Conservation (phyloP, 2,113 vertebrate species). For the Gavialis gangeticus region DNA sequence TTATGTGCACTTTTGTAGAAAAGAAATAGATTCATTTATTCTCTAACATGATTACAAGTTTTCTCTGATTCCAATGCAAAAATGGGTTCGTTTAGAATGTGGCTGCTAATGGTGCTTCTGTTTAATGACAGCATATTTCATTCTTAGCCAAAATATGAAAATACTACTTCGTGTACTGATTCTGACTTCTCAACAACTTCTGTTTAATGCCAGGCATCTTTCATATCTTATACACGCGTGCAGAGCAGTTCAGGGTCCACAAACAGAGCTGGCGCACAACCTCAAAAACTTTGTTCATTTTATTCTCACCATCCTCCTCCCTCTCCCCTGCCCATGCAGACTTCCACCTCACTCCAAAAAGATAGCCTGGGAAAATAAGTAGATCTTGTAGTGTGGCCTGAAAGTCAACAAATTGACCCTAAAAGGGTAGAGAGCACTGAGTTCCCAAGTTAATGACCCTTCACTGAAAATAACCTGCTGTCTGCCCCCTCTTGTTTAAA, state of each 20-base stretch:
- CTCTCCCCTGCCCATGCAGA: not conserved
- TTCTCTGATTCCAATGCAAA: not conserved
- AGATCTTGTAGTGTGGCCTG: constrained; percentile 43
- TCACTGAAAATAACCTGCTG: not conserved
- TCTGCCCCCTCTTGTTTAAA: not conserved
- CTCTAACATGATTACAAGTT: not conserved
- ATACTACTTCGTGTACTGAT: not conserved
- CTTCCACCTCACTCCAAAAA: not conserved
- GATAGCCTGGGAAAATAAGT: constrained; percentile 70
- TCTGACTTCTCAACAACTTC: not conserved
- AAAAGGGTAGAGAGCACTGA: constrained; percentile 40
- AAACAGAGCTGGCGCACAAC: not conserved
- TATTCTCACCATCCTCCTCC: constrained; percentile 11
- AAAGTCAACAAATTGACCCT: constrained; percentile 63
- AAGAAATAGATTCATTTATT: not conserved
- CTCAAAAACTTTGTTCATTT: not conserved
- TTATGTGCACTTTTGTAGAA: not conserved
- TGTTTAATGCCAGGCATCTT: not conserved
- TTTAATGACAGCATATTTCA: not conserved
- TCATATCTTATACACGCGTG: not conserved
- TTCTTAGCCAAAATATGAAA: not conserved
- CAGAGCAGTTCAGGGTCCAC: not conserved
- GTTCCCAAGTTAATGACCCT: constrained; percentile 13
- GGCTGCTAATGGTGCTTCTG: not conserved
- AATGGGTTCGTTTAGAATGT: not conserved